Base-by-base conservation (phyloP, 23 tunicate genomes). In the Phallusia fumigata region DNA sequence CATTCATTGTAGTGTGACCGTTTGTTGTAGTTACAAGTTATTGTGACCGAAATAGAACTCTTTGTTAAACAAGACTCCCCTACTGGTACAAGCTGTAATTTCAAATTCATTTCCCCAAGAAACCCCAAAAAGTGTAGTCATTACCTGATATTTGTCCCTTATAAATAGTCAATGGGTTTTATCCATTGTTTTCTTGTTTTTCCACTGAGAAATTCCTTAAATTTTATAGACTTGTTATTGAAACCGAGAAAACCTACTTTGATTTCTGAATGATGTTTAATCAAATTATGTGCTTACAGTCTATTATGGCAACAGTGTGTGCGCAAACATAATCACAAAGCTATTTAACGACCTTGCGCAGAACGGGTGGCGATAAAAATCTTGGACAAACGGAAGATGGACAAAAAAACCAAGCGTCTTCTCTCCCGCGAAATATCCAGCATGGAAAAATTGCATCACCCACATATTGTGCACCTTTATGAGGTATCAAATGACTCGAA, bases 361-460 rank as follows among this genome's bases (percentile, higher is more conserved):
- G 98, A 87, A 65, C 52, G 87, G 53, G 94, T 94, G 31, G 98
- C 98, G 1, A 73, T 94, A 19, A 94, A 94, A 80, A 86, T 94
- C 52, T 65, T 94, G 88, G 91, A 94, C 82, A 94, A 94, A 76
- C 79, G 80, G 53, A 86, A 89, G 49, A 89, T 94, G 94, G 94
- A 89, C 82, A 85, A 86, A 76, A 88, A 89, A 75, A 94, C 94
- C 30, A 89, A 86, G 75, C 76, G 88, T 36, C 74, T 94, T 26
- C 86, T 94, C 10, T 94, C 90, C 21, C 87, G 91, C 26, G 98
- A 94, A 64, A 84, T 94, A 74, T 82, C 88, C 44, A 94, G 84
- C 82, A 85, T 94, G 98, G 98, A 94, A 79, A 89, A 76, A 50
- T 73, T 94, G 36, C 98, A 94, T 79, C 98, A 94, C 50, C 98